Evolutionary conservation across 2,888 invertebrate species (phyloP).

Genomic region (Drosophila atripex): DNA sequence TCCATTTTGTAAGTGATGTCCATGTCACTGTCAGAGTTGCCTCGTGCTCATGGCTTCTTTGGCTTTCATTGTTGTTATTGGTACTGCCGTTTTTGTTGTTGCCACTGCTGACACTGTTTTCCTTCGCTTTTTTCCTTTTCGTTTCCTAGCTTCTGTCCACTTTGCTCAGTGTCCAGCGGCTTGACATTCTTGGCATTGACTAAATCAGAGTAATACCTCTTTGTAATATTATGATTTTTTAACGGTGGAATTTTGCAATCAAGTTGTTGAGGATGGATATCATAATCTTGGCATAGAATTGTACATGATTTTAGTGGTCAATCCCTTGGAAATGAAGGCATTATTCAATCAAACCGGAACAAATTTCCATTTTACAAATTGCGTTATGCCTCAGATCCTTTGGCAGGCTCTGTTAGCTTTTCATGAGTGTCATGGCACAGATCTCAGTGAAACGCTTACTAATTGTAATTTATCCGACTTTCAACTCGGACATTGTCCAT

Average conservation of each 20-base stretch:
- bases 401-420: constrained; percentile 19
- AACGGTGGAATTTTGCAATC: neutral
- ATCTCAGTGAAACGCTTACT: constrained; percentile 43
- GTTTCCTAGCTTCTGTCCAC: constrained; percentile 12
- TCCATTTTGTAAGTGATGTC: constrained; percentile 76
- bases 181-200: constrained; percentile 25
- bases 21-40: constrained; percentile 74
- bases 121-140: constrained; percentile 21
- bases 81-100: constrained; percentile 23
- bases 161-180: constrained; percentile 7
- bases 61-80: constrained; percentile 14
- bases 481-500: constrained; percentile 34
- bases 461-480: constrained; percentile 46
- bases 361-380: constrained; percentile 19
- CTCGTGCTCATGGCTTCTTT: constrained; percentile 37
- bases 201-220: constrained; percentile 25
- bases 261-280: neutral
- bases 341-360: neutral
- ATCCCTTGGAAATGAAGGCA: neutral
- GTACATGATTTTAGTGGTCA: neutral
- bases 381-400: neutral
- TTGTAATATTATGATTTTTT: constrained; percentile 2
- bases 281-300: neutral
- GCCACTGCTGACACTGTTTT: constrained; percentile 17
- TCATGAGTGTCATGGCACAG: constrained; percentile 36